Percentiles rank a stretch among this genome's conserved stretches.
phyloP scores from a whole-genome alignment of 2,888 invertebrate genomes.

The Meganola albula region DNA sequence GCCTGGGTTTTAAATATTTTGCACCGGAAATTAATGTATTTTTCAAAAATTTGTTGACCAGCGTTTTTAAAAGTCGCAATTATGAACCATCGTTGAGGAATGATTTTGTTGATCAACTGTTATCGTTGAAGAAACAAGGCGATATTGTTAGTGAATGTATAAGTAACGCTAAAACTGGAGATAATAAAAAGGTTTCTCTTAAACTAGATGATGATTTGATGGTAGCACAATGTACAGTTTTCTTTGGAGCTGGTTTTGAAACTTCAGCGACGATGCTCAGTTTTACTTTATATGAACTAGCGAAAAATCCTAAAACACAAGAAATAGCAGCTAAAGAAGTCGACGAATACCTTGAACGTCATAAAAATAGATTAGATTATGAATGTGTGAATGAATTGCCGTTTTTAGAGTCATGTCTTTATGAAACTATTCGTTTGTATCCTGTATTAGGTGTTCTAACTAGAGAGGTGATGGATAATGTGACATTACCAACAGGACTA shows the following conservation, averaged over 20 bases:
- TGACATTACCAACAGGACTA: constrained; percentile 20
- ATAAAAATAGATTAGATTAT: constrained; percentile 29
- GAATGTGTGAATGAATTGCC: constrained; percentile 44
- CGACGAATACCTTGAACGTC: constrained; percentile 35
- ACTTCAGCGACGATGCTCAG: constrained; percentile 41
- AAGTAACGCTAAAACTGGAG: constrained; percentile 27
- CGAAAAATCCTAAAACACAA: constrained; percentile 36
- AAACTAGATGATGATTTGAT: constrained; percentile 56
- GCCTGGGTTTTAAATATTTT: constrained; percentile 31
- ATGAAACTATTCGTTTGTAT: constrained; percentile 45
- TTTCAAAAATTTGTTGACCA: constrained; percentile 33
- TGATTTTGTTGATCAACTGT: constrained; percentile 45
- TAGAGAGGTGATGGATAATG: constrained; percentile 38
- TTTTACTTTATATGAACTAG: constrained; percentile 42
- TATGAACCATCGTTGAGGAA: constrained; percentile 35
- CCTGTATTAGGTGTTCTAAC: constrained; percentile 41
- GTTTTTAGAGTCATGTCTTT: constrained; percentile 42
- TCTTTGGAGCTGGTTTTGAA: constrained; percentile 58
- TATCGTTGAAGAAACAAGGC: constrained; percentile 37
- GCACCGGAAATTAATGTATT: constrained; percentile 31
- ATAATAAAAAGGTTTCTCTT: constrained; percentile 26
- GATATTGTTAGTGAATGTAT: constrained; percentile 37
- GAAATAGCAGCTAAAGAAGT: constrained; percentile 35
- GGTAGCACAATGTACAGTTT: constrained; percentile 67
- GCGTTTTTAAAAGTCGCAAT: constrained; percentile 34